Percentiles rank a stretch among this genome's conserved stretches.
Evolutionary conservation across 2,113 vertebrate species (phyloP).

Genomic region (Cygnus buccinator): DNA sequence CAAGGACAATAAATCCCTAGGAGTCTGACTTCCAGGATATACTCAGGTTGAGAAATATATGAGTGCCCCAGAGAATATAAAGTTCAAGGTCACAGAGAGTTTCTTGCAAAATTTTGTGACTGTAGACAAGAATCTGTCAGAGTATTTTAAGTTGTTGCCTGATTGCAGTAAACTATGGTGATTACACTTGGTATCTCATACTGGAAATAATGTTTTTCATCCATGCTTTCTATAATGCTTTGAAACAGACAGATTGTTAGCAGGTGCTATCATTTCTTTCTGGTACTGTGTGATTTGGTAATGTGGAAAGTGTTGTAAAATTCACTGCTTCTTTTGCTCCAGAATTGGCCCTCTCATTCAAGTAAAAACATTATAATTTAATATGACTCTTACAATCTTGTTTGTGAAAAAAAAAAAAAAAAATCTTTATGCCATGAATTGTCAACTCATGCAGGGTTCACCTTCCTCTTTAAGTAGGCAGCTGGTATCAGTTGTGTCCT

Average conservation of each 20-base stretch:
- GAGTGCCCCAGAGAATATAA: background rate
- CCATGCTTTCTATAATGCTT: background rate
- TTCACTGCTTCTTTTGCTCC: background rate
- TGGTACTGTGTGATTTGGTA: background rate
- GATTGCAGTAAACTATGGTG: background rate
- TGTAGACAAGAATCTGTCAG: background rate
- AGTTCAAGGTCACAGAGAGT: slow-evolving; percentile 50
- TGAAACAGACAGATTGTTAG: background rate
- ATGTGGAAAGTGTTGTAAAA: background rate
- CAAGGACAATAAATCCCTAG: slow-evolving; percentile 41
- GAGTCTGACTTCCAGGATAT: slow-evolving; percentile 39
- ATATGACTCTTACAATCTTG: background rate
- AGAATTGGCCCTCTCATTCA: background rate
- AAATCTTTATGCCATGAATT: background rate
- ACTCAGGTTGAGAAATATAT: slow-evolving; percentile 13
- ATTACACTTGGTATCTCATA: background rate
- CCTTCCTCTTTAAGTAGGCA: background rate
- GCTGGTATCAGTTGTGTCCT: background rate
- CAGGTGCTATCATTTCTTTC: slow-evolving; percentile 9
- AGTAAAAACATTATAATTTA: background rate
- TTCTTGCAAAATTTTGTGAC: slow-evolving; percentile 13
- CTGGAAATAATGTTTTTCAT: background rate
- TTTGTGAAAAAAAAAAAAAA: background rate
- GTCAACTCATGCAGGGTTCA: background rate
- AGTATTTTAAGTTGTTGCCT: background rate